A percentile compares a stretch with the other conserved stretches of the same genome.
Evolutionary conservation across 2,113 vertebrate genomes (phyloP).

Genomic region (Gymnorhina tibicen): DNA sequence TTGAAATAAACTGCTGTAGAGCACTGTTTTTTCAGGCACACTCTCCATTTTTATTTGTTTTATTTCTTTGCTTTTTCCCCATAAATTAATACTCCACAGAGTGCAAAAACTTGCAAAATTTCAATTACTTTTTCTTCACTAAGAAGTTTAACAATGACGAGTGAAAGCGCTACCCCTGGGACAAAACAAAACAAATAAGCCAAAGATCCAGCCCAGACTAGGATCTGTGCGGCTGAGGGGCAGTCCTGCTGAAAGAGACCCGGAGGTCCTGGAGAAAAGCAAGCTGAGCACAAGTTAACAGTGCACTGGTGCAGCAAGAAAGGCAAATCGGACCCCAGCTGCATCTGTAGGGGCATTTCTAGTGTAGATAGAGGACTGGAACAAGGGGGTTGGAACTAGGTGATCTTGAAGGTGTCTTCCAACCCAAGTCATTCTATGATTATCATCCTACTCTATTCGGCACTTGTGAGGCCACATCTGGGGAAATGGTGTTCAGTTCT

Average conservation of each 20-base stretch:
- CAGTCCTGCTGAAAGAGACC: background rate
- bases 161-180: background rate
- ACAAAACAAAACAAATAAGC: background rate
- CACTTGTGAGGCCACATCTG: background rate
- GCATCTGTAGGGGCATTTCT: background rate
- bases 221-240: background rate
- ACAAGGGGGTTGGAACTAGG: background rate
- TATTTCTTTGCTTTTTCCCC: background rate
- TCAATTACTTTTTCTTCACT: background rate
- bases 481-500: background rate
- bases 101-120: background rate
- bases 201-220: background rate
- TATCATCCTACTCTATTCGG: background rate
- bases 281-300: background rate
- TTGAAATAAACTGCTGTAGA: background rate
- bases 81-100: background rate
- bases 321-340: accelerated
- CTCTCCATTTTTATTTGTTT: background rate
- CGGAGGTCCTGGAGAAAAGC: background rate
- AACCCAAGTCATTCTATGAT: background rate
- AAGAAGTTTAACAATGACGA: background rate
- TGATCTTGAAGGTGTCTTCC: background rate
- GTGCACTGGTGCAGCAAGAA: background rate
- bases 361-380: accelerated
- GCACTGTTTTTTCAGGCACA: background rate